Evolutionary conservation across 2,888 invertebrate genomes (phyloP).

Genomic region (Lochmaea capreae): DNA sequence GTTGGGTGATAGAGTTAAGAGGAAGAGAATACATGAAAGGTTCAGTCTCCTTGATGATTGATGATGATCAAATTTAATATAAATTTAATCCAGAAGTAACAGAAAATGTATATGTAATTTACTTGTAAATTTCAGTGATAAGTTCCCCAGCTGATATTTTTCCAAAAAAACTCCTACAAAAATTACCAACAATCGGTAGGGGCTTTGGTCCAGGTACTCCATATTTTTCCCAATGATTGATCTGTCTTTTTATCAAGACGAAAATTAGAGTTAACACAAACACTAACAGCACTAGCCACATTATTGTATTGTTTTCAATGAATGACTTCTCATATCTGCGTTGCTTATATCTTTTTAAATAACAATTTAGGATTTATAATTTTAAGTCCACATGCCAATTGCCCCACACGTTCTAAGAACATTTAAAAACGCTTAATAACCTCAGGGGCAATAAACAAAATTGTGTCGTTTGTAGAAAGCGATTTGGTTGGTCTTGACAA

Average conservation of each 20-base stretch:
- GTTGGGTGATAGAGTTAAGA: no score
- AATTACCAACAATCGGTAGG: constrained; percentile 51
- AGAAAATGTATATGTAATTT: background rate
- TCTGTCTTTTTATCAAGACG: constrained; percentile 9
- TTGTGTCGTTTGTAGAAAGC: no score
- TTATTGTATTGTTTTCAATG: constrained; percentile 5
- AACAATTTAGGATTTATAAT: background rate
- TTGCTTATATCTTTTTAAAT: background rate
- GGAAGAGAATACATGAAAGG: no score
- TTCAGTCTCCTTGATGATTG: no score
- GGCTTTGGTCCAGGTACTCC: constrained; percentile 50
- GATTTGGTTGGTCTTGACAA: no score
- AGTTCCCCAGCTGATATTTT: constrained; percentile 48
- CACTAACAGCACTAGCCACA: constrained; percentile 33
- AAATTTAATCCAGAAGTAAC: no score
- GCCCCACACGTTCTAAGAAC: background rate
- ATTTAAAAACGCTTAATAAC: no score
- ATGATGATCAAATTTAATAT: no score
- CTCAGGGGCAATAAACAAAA: no score
- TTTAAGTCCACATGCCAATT: background rate
- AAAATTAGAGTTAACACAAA: constrained; percentile 15
- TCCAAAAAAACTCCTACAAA: constrained; percentile 47
- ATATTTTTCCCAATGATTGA: constrained; percentile 47
- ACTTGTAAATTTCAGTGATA: constrained; percentile 39
- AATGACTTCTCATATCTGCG: background rate